Conservation (phyloP, 2,113 vertebrate genomes). For the Nestor notabilis region DNA sequence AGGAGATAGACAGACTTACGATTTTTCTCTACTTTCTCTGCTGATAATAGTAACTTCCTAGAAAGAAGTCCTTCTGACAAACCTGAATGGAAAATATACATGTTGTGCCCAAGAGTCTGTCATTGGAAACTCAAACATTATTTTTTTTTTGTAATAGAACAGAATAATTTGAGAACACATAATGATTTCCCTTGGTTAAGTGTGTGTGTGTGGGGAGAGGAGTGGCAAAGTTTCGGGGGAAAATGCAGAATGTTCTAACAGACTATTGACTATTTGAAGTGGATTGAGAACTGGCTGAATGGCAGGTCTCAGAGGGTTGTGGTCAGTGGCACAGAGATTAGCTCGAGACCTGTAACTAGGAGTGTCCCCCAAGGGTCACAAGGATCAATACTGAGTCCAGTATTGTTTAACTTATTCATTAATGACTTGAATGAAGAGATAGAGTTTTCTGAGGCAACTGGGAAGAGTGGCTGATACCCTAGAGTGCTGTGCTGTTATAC, state of each 20-base stretch:
- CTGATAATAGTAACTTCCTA: neutral
- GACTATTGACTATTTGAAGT: neutral
- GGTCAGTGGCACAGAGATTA: neutral
- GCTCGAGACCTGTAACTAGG: neutral
- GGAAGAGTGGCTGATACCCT: neutral
- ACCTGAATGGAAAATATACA: neutral
- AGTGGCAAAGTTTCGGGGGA: fast-evolving
- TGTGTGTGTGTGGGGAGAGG: too few species aligned
- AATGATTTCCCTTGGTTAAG: neutral
- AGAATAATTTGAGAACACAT: neutral
- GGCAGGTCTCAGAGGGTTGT: neutral
- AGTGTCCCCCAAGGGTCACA: neutral
- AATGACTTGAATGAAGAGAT: neutral
- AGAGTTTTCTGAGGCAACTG: neutral
- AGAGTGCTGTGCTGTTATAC: neutral
- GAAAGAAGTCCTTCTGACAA: neutral
- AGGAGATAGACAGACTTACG: neutral
- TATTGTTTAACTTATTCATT: neutral
- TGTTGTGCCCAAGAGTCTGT: neutral
- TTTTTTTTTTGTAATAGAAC: neutral
- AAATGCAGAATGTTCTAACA: neutral
- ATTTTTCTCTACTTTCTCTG: neutral
- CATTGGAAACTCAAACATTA: neutral
- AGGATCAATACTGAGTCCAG: neutral
- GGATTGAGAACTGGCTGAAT: neutral